Base-by-base conservation (phyloP, 2,888 invertebrate species). In the Blera fallax region DNA sequence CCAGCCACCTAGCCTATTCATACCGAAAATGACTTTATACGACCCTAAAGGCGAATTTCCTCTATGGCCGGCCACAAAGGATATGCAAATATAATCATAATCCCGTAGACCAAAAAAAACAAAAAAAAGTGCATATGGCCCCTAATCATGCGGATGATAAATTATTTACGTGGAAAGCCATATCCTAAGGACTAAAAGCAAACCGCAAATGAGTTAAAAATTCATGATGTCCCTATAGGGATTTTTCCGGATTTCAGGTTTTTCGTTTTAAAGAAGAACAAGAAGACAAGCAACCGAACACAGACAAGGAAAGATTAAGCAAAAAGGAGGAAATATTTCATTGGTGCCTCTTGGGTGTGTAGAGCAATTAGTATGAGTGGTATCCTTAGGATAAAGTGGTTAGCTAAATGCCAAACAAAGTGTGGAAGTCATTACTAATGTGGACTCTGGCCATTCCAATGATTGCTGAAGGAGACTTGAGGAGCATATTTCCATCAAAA, bases 311-410 rank as follows among this genome's bases (percentile, higher is more conserved):
- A 16, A 60, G 72, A 72, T 72, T 48, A 78, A 67, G 29, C 45
- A 16, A 48, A 64, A 64, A 58, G 27, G 72, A 56, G 40, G 67
- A 54, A 74, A 79, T 84, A 74, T 67, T 65, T 74, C 74, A 76
- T 83, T 16, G 14, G 67, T 32, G 24, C 45, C 73, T 48, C 60
- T 34, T 37, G 74, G 74, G 54, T 74, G 69, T 79, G 62, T 79
- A 52, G 14, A 74, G 84, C 79, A 84, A 84, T 84, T 84, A 79
- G 69, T 58, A 84, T 76, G 84, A 84, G 84, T 84, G 84, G 79
- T 65, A 76, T 84, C 79, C 69, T 79, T 64, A 64, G 83, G 79
- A 84, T 84, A 58, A 79, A 84, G 79, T 79, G 64, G 79, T 84
- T 58, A 58, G 79, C 67, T 72, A 50, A 65, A 74, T 70, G 79